These are phyloP conservation scores for Dipodomys merriami DNA, from an alignment of 2,113 vertebrate genomes.

Conservation along the genomic window DNA sequence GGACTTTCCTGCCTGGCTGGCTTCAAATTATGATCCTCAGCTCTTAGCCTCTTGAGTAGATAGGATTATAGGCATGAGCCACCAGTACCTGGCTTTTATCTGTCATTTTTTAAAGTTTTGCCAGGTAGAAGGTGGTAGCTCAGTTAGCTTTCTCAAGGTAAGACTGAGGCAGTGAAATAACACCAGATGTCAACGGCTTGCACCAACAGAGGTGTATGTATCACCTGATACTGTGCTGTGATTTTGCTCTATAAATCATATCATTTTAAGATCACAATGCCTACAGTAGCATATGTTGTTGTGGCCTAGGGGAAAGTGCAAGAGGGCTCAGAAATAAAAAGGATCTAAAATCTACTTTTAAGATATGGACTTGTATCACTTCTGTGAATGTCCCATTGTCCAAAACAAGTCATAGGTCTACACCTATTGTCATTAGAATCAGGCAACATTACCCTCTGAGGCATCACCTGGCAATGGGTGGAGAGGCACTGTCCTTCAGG, in stretches of 20 bases:
- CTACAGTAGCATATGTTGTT: not conserved
- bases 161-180: not conserved
- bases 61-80: too few species aligned
- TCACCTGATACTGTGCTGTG: not conserved
- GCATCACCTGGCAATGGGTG: not conserved
- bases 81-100: too few species aligned
- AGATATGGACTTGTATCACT: fast-evolving
- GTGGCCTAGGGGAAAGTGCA: not conserved
- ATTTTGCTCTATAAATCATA: not conserved
- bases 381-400: not conserved
- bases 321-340: not conserved
- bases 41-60: too few species aligned
- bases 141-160: not conserved
- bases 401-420: not conserved
- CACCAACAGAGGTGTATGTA: fast-evolving
- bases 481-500: not conserved
- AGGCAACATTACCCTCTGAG: not conserved
- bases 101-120: not conserved
- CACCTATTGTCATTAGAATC: not conserved
- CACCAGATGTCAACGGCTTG: not conserved
- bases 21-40: too few species aligned
- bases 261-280: not conserved
- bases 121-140: not conserved
- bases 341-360: not conserved
- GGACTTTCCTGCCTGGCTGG: too few species aligned